phyloP scores from a whole-genome alignment of 1,140 invertebrate species.

The Matsumurasca onukii region DNA sequence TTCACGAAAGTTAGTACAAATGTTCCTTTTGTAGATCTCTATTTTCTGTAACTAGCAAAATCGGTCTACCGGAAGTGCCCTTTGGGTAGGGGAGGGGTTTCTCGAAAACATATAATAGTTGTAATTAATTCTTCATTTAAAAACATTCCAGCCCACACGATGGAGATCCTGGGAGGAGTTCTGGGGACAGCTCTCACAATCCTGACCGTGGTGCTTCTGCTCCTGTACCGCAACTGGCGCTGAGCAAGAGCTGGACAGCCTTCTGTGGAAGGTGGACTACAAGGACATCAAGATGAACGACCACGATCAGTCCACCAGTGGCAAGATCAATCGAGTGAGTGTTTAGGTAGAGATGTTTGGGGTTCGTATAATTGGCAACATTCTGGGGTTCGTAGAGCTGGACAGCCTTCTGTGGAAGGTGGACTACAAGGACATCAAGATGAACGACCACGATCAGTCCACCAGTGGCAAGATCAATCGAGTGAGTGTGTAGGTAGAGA shows the following conservation, averaged over 20 bases:
- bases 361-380: too few species aligned
- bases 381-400: too few species aligned
- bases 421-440: slow-evolving; percentile 85
- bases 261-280: slow-evolving; percentile 95
- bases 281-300: slow-evolving; percentile 77
- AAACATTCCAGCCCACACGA: slow-evolving; percentile 76
- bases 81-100: too few species aligned
- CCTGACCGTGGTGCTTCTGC: slow-evolving; percentile 64
- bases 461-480: slow-evolving; percentile 6
- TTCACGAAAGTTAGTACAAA: too few species aligned
- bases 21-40: too few species aligned
- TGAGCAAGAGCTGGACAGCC: slow-evolving; percentile 93
- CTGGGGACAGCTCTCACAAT: slow-evolving; percentile 72
- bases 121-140: too few species aligned
- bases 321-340: slow-evolving; percentile 16
- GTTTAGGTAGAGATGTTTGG: too few species aligned
- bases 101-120: too few species aligned
- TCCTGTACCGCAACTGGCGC: slow-evolving; percentile 86
- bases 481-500: too few species aligned
- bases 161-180: slow-evolving; percentile 77
- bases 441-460: slow-evolving; percentile 52
- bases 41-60: too few species aligned
- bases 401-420: slow-evolving; percentile 95
- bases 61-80: too few species aligned
- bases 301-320: slow-evolving; percentile 13